A percentile compares a stretch with the other conserved stretches of the same genome.
These are phyloP conservation scores for Boleophthalmus pectinirostris DNA, from an alignment of 2,113 vertebrate genomes.

Conservation along the genomic window DNA sequence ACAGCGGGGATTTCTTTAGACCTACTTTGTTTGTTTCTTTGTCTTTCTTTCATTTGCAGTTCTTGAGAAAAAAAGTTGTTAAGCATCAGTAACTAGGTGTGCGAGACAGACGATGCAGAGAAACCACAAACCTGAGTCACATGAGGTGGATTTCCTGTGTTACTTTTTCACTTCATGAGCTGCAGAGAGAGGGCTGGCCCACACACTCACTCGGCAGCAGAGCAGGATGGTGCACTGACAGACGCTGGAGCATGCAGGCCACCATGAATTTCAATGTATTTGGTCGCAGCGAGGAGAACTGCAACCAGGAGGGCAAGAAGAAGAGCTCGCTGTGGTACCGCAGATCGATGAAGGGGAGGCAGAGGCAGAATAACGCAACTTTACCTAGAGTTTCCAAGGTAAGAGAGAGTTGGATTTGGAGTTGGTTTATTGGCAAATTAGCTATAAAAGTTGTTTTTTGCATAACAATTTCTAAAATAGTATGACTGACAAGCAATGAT, in stretches of 20 bases:
- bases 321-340: slow-evolving; percentile 58
- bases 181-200: slow-evolving; percentile 35
- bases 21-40: slow-evolving; percentile 2
- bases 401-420: slow-evolving; percentile 32
- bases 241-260: slow-evolving; percentile 52
- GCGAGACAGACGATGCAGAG: slow-evolving; percentile 55
- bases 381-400: slow-evolving; percentile 82
- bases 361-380: slow-evolving; percentile 71
- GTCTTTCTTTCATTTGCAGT: slow-evolving; percentile 31
- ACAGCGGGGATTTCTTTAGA: slow-evolving; percentile 41
- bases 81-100: slow-evolving; percentile 41
- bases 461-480: neutral
- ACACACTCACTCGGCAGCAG: slow-evolving; percentile 55
- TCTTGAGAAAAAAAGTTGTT: slow-evolving; percentile 44
- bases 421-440: neutral
- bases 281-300: slow-evolving; percentile 60
- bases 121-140: slow-evolving; percentile 74
- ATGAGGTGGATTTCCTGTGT: slow-evolving; percentile 78
- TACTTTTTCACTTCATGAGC: slow-evolving; percentile 52
- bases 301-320: slow-evolving; percentile 58
- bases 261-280: slow-evolving; percentile 80
- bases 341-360: slow-evolving; percentile 60
- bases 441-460: too few relatives aligned
- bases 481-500: neutral
- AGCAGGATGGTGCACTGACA: slow-evolving; percentile 46